Base-by-base conservation (phyloP, 30 jellyfish, hydroid and myxozoan genomes). In the Mastigias papua region DNA sequence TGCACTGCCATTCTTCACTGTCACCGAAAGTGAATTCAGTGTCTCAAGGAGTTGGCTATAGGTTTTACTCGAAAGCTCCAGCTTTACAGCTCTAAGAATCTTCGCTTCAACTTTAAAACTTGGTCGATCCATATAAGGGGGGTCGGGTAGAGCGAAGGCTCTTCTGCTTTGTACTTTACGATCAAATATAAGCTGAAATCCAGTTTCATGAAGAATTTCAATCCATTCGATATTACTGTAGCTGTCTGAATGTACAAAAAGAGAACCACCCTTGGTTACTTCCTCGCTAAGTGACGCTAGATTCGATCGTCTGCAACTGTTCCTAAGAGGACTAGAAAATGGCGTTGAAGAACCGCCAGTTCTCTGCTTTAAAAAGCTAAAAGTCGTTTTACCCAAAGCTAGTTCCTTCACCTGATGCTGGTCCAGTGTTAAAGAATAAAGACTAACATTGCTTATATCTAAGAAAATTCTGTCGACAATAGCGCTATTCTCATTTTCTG, bases 41-140 rank as follows among this genome's bases (percentile, higher is more conserved):
- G 97, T 84, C 32, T 90, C 89, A 34, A 94, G 71, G 58, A 94
- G 83, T 63, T 94, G 97, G 78, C 63, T 87, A 64, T 94, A 94
- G 54, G 96, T 89, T 48, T 72, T 75, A 27, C 89, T 80, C 10
- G 99, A 87, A 54, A 94, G 70, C 35, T 81, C 93, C 15, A 89
- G 58, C 57, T 75, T 85, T 48, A 94, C 31, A 0, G 91, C 95
- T 34, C 80, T 80, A 48, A 74, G 37, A 34, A 94, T 86, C 60
- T 61, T 60, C 22, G 92, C 97, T 48, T 86, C 95, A 2, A 92
- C 42, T 68, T 81, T 86, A 73, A 85, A 73, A 35, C 88, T 72
- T 35, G 94, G 94, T 46, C 34, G 76, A 30, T 32, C 62, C 37
- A 23, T 2, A 25, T 4, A 7, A 21, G 34, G 46, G 9, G 27